Conservation (phyloP, 2,888 invertebrate genomes). For the Aspidiotus destructor region DNA sequence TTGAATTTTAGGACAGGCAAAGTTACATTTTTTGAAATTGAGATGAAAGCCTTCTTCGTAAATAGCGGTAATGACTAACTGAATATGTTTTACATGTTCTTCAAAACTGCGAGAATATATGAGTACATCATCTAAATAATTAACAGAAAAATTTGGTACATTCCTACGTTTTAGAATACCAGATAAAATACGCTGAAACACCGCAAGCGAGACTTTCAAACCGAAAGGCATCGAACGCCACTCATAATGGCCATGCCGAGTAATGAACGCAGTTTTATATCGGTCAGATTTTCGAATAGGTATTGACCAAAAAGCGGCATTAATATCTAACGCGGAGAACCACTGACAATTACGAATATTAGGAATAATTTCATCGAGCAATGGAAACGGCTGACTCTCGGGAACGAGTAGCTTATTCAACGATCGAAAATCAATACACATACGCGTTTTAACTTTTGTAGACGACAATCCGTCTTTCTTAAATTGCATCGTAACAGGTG, state of each 20-base stretch:
- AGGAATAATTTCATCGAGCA: slow-evolving; percentile 10
- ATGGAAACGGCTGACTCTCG: slow-evolving; percentile 23
- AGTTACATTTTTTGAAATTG: slow-evolving; percentile 6
- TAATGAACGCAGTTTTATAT: slow-evolving; percentile 24
- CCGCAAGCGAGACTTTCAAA: slow-evolving; percentile 13
- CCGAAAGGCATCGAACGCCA: slow-evolving; percentile 21
- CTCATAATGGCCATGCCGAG: slow-evolving; percentile 20
- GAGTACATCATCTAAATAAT: slow-evolving; percentile 1
- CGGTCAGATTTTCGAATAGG: slow-evolving; percentile 14
- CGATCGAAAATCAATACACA: slow-evolving; percentile 24
- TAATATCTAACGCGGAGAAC: slow-evolving; percentile 40
- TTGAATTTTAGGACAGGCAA: not conserved
- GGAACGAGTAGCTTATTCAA: slow-evolving; percentile 17
- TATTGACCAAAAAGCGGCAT: slow-evolving; percentile 41
- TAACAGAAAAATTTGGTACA: not conserved
- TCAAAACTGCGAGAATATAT: not conserved
- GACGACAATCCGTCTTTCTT: slow-evolving; percentile 16
- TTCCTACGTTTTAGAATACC: not conserved
- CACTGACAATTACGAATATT: slow-evolving; percentile 39
- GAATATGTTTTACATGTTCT: not conserved
- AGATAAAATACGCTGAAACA: not conserved
- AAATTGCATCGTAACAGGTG: slow-evolving; percentile 19
- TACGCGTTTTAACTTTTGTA: slow-evolving; percentile 9
- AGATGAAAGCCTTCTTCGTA: not conserved
- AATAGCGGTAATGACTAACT: not conserved